These are phyloP conservation scores for Phyllostomus discolor DNA, from an alignment of 2,113 vertebrate genomes.

Conservation along the genomic window DNA sequence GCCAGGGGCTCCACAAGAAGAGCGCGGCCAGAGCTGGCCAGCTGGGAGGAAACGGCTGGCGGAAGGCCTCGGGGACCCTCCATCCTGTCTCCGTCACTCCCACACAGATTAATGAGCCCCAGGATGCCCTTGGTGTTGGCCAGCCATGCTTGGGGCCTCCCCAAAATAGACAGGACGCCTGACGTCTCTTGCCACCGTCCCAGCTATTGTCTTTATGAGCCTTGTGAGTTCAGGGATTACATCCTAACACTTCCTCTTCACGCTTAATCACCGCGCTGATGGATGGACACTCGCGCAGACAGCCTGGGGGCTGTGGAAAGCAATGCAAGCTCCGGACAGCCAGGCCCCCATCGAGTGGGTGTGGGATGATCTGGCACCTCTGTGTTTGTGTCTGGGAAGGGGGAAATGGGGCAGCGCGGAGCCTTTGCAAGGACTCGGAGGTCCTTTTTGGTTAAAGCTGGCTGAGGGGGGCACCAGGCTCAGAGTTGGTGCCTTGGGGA, in stretches of 20 bases:
- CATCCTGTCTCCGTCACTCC: slow-evolving; percentile 84
- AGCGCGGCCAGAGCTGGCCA: slow-evolving; percentile 55
- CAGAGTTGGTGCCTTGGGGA: neutral
- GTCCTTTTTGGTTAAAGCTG: neutral
- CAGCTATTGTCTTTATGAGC: slow-evolving; percentile 88
- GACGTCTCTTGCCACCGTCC: slow-evolving; percentile 77
- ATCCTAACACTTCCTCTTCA: slow-evolving; percentile 82
- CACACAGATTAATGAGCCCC: slow-evolving; percentile 82
- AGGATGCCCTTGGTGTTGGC: slow-evolving; percentile 80
- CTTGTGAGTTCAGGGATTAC: slow-evolving; percentile 80
- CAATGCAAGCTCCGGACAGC: neutral
- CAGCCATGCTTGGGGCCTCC: slow-evolving; percentile 72
- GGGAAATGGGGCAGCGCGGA: neutral
- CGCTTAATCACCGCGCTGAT: slow-evolving; percentile 81
- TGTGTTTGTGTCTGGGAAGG: neutral
- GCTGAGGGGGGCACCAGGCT: neutral
- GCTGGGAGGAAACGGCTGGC: slow-evolving; percentile 67
- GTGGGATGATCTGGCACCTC: neutral
- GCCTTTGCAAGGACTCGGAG: neutral
- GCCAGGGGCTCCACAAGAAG: slow-evolving; percentile 72
- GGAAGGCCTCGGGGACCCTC: slow-evolving; percentile 83
- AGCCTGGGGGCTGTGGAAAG: neutral
- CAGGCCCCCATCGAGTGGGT: too few species aligned
- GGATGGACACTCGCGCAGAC: slow-evolving; percentile 69
- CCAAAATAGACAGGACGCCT: slow-evolving; percentile 82